Base-by-base conservation (phyloP, 2,113 vertebrate genomes). In the Dipodomys merriami region DNA sequence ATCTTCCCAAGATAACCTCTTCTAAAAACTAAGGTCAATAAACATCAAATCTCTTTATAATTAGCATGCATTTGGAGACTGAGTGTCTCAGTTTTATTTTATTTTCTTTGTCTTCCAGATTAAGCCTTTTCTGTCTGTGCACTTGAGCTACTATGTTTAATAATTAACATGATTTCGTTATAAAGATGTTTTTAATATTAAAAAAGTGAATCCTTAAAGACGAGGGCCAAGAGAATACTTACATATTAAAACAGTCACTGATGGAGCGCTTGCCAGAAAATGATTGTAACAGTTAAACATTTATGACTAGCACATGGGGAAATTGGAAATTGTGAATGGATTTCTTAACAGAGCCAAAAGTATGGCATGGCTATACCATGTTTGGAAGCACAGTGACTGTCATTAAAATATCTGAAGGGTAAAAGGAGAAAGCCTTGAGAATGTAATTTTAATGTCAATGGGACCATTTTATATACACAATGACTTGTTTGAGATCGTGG, bases 221-320 rank as follows among this genome's bases (percentile, higher is more conserved):
- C 33, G 90, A 93, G 20, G 67, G 92, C 83, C 53, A 92, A 57
- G 83, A 92, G 49, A 60, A 39, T 86, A 65, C 90, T 94, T 90
- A 90, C 76, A 93, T 30, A 72, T 74, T 93, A 53, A 85, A 91
- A 94, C 78, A 83, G 46, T 62, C 94, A 67, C 64, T 85, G 91
- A 93, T 93, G 86, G 60, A 77, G 35, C 20, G 49, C 16, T 91
- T 92, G 12, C 46, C 68, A 20, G 78, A 86, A 64, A 95, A 30
- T 93, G 78, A 86, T 25, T 49, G 74, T 93, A 84, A 71, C 67
- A 78, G 65, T 91, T 90, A 95, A 94, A 92, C 13, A 46, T 84
- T 94, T 87, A 49, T 95, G 88, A 90, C 8, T 9, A 10, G 16
- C 65, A 39, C 65, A 33, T 46, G 86, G 81, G n/a, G 19, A 11